Evolutionary conservation across 1,140 invertebrate genomes (phyloP), one percentile per base, ranked within the genome.

Genomic region (Triops longicaudatus): DNA sequence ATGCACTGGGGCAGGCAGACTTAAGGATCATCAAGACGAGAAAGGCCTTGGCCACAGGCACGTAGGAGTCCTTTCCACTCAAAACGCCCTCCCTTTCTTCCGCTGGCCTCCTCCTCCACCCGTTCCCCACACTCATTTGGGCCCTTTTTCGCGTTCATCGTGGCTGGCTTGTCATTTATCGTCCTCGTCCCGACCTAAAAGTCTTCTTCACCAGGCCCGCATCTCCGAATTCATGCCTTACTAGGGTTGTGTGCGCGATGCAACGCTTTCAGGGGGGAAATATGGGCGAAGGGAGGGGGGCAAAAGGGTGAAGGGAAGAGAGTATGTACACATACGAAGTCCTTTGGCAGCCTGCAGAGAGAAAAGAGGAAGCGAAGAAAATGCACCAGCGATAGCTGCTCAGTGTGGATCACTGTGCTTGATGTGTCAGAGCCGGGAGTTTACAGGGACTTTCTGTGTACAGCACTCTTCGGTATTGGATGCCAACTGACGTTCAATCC

Each of bases 31-130:
- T 63, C 50, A 63, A 63, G 50, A 63, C 14, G 50, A 17, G 50
- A 17, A 63, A 63, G 50, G 50, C 50, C 50, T 63, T 63, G 50
- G 50, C 50, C 50, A 63, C 50, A 63, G 50, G 50, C 50, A 63
- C 50, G 50, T 63, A 63, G 50, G 50, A 63, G 44, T 63, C 50
- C n/a, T 17, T 63, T n/a, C 50, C 50, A 63, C 50, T 63, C 50
- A 22, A 63, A 63, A 63, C 50, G 14, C 50, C 50, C n/a, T 63
- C 50, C 44, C 50, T 22, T 63, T n/a, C 50, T 22, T 14, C 50
- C 31, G 31, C 31, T 7, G 31, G 10, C n/a, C 6, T 14, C 44
- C 14, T 14, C 22, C 6, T 14, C 50, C 14, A 9, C 50, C 22
- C 22, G 14, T 63, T 17, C 50, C 50, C 50, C 50, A 17, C 22